Conservation (phyloP, 2,797 vertebrate genomes). For the Phoebastria nigripes region DNA sequence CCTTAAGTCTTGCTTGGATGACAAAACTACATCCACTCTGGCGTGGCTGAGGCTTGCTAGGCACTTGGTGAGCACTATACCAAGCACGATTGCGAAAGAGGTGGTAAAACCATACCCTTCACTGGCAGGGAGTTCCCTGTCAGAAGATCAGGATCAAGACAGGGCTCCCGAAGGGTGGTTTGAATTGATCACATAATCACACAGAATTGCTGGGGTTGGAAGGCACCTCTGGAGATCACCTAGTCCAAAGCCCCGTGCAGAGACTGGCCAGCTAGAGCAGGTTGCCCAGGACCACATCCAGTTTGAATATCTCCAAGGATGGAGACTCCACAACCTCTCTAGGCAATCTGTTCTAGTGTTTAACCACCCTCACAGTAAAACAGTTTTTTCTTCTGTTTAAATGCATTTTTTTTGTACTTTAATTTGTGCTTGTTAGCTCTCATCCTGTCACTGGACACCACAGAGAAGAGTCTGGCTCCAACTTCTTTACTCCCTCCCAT, state of each 20-base stretch:
- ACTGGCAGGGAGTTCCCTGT: background rate
- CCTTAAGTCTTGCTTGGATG: background rate
- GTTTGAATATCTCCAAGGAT: background rate
- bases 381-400: background rate
- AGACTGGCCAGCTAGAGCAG: background rate
- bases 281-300: background rate
- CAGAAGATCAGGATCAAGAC: background rate
- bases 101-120: background rate
- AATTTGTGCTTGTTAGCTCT: background rate
- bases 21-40: too few relatives aligned
- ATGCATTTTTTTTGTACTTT: background rate
- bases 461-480: background rate
- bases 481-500: background rate
- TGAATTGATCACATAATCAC: background rate
- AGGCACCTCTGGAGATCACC: background rate
- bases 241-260: background rate
- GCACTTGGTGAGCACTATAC: too few relatives aligned
- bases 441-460: background rate
- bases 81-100: background rate
- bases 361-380: background rate
- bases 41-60: background rate
- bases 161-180: fast-evolving
- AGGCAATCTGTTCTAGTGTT: background rate
- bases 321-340: background rate
- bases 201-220: background rate